These are phyloP conservation scores for Lithophane leautieri DNA, from an alignment of 2,888 invertebrate species.

Conservation along the genomic window DNA sequence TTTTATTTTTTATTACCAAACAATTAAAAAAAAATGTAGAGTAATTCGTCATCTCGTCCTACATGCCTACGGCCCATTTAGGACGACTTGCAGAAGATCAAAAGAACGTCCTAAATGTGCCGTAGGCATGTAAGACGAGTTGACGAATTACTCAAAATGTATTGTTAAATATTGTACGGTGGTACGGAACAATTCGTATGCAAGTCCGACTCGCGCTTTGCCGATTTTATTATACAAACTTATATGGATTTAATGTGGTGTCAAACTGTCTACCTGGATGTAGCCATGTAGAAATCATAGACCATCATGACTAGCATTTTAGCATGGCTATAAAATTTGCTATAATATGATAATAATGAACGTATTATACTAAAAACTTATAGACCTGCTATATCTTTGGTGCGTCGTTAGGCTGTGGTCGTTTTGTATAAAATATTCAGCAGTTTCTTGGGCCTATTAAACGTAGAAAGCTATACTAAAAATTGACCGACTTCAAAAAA, in stretches of 20 bases:
- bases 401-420: background rate
- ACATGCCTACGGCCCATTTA: too few relatives aligned
- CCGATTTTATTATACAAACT: background rate
- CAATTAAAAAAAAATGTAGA: background rate
- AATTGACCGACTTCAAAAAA: too few relatives aligned
- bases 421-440: too few relatives aligned
- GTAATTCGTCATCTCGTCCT: too few relatives aligned
- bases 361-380: background rate
- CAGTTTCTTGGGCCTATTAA: too few relatives aligned
- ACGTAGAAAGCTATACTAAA: too few relatives aligned
- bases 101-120: too few relatives aligned
- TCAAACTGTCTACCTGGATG: conserved; percentile 31
- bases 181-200: background rate
- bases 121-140: too few relatives aligned
- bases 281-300: conserved; percentile 28
- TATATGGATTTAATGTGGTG: conserved; percentile 24
- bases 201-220: background rate
- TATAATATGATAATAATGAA: conserved; percentile 8
- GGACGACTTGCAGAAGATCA: too few relatives aligned
- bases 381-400: background rate
- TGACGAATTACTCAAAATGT: too few relatives aligned
- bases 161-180: background rate
- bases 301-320: conserved; percentile 29
- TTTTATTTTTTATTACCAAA: too few relatives aligned
- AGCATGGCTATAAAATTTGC: conserved; percentile 33